Base-by-base conservation (phyloP, 2,888 invertebrate genomes). In the Oscheius onirici region DNA sequence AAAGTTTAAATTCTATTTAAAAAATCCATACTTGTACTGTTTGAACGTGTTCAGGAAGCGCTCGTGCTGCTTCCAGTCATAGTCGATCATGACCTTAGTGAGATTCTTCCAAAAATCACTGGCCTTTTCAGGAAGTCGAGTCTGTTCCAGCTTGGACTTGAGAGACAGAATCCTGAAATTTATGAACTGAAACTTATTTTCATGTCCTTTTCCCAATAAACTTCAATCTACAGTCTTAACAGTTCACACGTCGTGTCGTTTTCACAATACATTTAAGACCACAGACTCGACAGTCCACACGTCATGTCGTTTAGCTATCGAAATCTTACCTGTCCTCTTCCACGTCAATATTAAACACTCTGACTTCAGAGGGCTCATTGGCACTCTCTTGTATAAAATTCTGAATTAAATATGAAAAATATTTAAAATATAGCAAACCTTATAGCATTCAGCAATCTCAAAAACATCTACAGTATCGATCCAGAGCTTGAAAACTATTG, bases 21-120 rank as follows among this genome's bases (percentile, higher is more conserved):
- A 13, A 26, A 17, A n/a, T n/a, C n/a, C 54, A 3, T 26, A 17
- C 20, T 46, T 46, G 46, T 80, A 81, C 58, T 83, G 83, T 44
- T 83, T 80, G 69, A 83, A 83, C 13, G 83, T 83, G 70, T 83
- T 83, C 11, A 83, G 55, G 61, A 81, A 83, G 51, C 78, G 63
- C 60, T 83, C 74, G 72, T 83, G 83, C 63, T 80, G 80, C 15
- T 69, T 71, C 83, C 83, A 83, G 55, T 83, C 77, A 54, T 78
- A 83, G 17, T 73, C 65, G 6, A 73, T 44, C 28, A 83, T 54
- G 13, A 78, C 74, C 28, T 77, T 57, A 8, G 69, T 77, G 52
- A 83, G 58, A 13, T 77, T 74, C 24, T 70, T 60, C 26, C 80
- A 20, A 26, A 74, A 75, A 6, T 11, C 20, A 17, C 5, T 10